A percentile compares a stretch with the other conserved stretches of the same genome.
These are phyloP conservation scores for Cosmia pyralina DNA, from an alignment of 2,888 invertebrate species.

Conservation along the genomic window DNA sequence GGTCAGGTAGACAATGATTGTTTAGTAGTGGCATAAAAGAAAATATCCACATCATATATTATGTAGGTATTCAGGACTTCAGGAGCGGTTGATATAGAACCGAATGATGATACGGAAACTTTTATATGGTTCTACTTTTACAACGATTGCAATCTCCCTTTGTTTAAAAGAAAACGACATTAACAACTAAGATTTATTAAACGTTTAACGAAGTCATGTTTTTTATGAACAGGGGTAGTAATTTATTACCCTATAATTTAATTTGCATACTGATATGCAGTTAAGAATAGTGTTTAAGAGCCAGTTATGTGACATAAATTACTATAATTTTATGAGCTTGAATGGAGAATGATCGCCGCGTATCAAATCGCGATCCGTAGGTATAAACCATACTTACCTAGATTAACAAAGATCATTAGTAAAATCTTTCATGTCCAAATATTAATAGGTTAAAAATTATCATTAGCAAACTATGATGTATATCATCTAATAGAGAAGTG, in stretches of 20 bases:
- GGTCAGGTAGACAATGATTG: neutral
- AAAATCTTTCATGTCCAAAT: neutral
- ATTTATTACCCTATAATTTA: slow-evolving; percentile 42
- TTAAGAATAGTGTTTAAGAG: slow-evolving; percentile 39
- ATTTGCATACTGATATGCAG: slow-evolving; percentile 43
- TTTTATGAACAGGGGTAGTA: slow-evolving; percentile 23
- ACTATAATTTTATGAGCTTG: slow-evolving; percentile 23
- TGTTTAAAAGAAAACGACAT: neutral
- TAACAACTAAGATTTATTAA: slow-evolving; percentile 29
- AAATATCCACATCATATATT: neutral
- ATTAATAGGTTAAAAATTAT: neutral
- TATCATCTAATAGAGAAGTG: too few species aligned
- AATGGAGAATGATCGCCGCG: neutral
- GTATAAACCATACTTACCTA: neutral
- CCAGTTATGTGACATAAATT: slow-evolving; percentile 43
- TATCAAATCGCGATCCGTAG: neutral
- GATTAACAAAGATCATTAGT: neutral
- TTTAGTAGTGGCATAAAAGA: neutral
- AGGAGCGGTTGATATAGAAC: neutral
- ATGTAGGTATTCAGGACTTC: neutral
- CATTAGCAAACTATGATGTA: too few species aligned
- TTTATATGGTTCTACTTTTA: neutral
- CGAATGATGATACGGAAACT: neutral
- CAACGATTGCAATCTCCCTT: neutral
- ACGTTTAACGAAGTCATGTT: slow-evolving; percentile 8